These are phyloP conservation scores for Entomobrya proxima DNA, from an alignment of 2,888 invertebrate genomes.

Conservation along the genomic window DNA sequence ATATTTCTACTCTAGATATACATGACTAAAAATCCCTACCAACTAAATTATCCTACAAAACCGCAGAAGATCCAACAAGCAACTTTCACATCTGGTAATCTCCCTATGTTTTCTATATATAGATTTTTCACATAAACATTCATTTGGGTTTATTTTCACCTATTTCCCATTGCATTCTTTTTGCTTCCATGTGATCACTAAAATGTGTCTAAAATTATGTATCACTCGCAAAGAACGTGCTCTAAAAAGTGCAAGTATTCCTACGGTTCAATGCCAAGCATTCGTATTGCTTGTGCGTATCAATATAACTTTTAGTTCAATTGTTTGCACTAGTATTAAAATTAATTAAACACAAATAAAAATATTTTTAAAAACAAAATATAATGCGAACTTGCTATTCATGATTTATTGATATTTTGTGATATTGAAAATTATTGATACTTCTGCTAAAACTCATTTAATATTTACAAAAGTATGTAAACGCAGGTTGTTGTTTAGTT, in stretches of 20 bases:
- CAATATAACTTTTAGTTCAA: background rate
- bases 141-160: background rate
- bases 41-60: background rate
- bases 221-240: constrained; percentile 32
- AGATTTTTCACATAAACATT: background rate
- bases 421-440: no score
- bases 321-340: no score
- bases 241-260: background rate
- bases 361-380: no score
- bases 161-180: background rate
- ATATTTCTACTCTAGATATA: no score
- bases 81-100: background rate
- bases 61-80: background rate
- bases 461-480: no score
- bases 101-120: background rate
- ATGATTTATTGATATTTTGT: no score
- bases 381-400: no score
- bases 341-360: no score
- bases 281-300: background rate
- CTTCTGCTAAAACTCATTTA: no score
- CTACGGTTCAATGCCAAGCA: constrained; percentile 45
- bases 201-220: background rate
- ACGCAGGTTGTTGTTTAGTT: no score
- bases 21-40: no score
- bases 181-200: constrained; percentile 51